Base-by-base conservation (phyloP, 2,113 vertebrate species). In the Poecilia latipinna region DNA sequence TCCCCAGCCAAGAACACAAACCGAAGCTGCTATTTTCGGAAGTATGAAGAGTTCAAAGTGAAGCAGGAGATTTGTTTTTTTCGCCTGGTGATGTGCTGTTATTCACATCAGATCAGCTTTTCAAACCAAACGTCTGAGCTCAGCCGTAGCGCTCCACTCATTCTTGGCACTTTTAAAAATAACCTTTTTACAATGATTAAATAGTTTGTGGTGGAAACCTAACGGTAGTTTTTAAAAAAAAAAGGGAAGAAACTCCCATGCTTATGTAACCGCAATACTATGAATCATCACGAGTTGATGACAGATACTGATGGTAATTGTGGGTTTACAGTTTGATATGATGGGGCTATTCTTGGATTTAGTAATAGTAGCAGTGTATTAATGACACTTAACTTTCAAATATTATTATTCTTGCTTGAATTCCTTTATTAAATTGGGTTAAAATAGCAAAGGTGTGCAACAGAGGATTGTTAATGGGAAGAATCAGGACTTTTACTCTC, bases 21-120 rank as follows among this genome's bases (percentile, higher is more conserved):
- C 81, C 63, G 79, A 72, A 75, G 86, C 79, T 79, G 90, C 90
- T 93, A 92, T 92, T 92, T 92, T 89, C 60, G 78, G 91, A 84
- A 90, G 80, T 85, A 80, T 33, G 80, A 82, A 71, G 74, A 29
- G 86, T 86, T 91, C 79, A 75, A 80, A 61, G 77, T 60, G 81
- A 81, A 86, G 86, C 75, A 62, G 77, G 74, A 76, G 73, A 86
- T 84, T 84, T 89, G 80, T 87, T 93, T 84, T 89, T 82, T 88
- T 92, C 90, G 86, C 88, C 88, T 80, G 68, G 85, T 90, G 92
- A 91, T 90, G 85, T 7, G 82, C 82, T 70, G 83, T 80, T 90
- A 84, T 90, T 83, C 86, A 88, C 79, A 82, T 66, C 82, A 24
- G 72, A 77, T 82, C 85, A 51, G 61, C 39, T 71, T 71, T 78